Evolutionary conservation across 2,113 vertebrate species (phyloP).

Genomic region (Scatophagus argus): DNA sequence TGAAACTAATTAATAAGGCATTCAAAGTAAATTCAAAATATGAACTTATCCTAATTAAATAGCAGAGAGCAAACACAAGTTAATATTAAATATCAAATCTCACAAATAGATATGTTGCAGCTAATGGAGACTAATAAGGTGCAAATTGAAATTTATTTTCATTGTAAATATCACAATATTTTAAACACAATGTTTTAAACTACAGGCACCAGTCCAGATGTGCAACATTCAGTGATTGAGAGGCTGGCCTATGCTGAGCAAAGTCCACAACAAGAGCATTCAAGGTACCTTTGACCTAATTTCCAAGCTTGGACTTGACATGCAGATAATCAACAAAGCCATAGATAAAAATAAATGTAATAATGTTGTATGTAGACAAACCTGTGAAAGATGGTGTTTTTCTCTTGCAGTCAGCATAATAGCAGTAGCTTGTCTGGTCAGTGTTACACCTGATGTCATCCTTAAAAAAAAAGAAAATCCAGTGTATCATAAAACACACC

Average conservation of each 20-base stretch:
- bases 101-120: background rate
- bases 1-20: background rate
- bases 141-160: background rate
- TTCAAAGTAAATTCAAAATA: conserved; percentile 13
- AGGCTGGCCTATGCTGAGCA: background rate
- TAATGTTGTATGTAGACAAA: background rate
- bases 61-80: background rate
- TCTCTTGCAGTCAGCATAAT: conserved; percentile 30
- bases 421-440: conserved; percentile 29
- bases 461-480: conserved; percentile 5
- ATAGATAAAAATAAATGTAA: background rate
- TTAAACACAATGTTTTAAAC: conserved; percentile 15
- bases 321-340: conserved; percentile 22
- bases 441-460: background rate
- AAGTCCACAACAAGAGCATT: background rate
- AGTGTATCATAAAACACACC: background rate
- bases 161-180: conserved; percentile 9
- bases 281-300: conserved; percentile 7
- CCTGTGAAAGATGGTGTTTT: conserved; percentile 22
- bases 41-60: background rate
- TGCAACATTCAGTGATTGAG: background rate
- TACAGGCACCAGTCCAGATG: too few species aligned
- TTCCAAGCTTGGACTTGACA: background rate
- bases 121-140: background rate
- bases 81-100: background rate